phyloP scores from a whole-genome alignment of 2,888 invertebrate genomes.

The Dusona sp. region DNA sequence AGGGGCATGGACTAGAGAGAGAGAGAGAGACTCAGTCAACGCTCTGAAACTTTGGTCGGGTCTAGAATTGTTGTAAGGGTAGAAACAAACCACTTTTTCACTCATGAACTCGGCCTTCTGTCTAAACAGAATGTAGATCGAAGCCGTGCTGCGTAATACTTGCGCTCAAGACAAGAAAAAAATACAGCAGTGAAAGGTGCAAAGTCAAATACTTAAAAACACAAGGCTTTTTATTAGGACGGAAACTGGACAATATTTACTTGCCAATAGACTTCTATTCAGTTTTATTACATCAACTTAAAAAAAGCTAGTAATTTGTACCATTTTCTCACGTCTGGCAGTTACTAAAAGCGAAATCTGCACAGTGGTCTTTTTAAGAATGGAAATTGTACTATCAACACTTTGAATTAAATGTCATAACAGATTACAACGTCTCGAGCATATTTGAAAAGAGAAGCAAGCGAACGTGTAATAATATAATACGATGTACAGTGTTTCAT shows the following conservation, averaged over 20 bases:
- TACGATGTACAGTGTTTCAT: background rate
- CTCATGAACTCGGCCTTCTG: conserved; percentile 31
- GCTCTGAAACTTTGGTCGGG: conserved; percentile 30
- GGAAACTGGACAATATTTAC: background rate
- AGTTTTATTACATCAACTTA: background rate
- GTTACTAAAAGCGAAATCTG: background rate
- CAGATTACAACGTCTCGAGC: background rate
- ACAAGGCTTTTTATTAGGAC: background rate
- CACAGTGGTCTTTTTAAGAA: background rate
- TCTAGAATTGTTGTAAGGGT: conserved; percentile 45
- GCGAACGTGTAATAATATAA: background rate
- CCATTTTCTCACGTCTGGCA: background rate
- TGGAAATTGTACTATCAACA: background rate
- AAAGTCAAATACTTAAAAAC: conserved; percentile 5
- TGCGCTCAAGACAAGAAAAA: conserved; percentile 38
- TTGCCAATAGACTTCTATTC: background rate
- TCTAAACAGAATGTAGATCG: conserved; percentile 11
- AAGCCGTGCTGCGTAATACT: conserved; percentile 37
- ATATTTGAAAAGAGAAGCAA: background rate
- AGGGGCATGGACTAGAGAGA: conserved; percentile 10
- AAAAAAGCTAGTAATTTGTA: background rate
- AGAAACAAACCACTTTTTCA: conserved; percentile 10
- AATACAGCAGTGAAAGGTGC: background rate
- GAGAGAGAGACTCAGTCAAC: conserved; percentile 13
- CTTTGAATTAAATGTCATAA: background rate